Evolutionary conservation across 2,113 vertebrate genomes (phyloP).

Genomic region (Atractosteus spatula): DNA sequence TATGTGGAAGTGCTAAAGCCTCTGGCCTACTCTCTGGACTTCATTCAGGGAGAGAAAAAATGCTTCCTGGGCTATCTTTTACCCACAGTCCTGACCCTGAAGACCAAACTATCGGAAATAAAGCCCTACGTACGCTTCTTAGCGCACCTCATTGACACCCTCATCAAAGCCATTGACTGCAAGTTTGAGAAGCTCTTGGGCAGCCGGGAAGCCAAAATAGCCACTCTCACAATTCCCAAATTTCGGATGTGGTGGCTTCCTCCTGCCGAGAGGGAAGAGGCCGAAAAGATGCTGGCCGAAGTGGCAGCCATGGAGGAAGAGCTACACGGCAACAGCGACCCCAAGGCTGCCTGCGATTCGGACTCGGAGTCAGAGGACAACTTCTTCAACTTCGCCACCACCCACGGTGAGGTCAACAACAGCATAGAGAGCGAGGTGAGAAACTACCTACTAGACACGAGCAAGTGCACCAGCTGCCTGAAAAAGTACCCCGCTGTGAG

Average conservation of each 20-base stretch:
- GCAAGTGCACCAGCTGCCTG: slow-evolving; percentile 10
- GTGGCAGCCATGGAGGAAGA: background rate
- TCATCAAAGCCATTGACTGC: slow-evolving; percentile 17
- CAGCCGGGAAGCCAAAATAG: slow-evolving; percentile 26
- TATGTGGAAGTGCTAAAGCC: slow-evolving; percentile 61
- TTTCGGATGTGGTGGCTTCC: slow-evolving; percentile 15
- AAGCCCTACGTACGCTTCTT: slow-evolving; percentile 48
- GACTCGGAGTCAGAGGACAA: slow-evolving; percentile 16
- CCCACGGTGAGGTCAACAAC: background rate
- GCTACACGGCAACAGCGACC: background rate
- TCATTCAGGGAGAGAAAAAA: slow-evolving; percentile 65
- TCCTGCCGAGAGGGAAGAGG: slow-evolving; percentile 11
- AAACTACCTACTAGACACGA: slow-evolving; percentile 13
- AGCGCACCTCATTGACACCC: slow-evolving; percentile 38
- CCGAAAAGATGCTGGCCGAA: slow-evolving; percentile 5
- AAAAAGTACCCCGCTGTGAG: slow-evolving; percentile 14
- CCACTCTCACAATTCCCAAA: slow-evolving; percentile 16
- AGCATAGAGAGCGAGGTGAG: slow-evolving; percentile 7
- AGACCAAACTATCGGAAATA: slow-evolving; percentile 62
- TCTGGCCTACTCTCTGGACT: slow-evolving; percentile 61
- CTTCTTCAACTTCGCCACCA: slow-evolving; percentile 10
- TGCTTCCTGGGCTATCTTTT: slow-evolving; percentile 64
- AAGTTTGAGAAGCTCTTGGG: slow-evolving; percentile 8
- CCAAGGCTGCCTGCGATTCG: background rate
- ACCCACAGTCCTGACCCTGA: slow-evolving; percentile 62